phyloP scores from a whole-genome alignment of 2,113 vertebrate species.

The Theristicus caerulescens region DNA sequence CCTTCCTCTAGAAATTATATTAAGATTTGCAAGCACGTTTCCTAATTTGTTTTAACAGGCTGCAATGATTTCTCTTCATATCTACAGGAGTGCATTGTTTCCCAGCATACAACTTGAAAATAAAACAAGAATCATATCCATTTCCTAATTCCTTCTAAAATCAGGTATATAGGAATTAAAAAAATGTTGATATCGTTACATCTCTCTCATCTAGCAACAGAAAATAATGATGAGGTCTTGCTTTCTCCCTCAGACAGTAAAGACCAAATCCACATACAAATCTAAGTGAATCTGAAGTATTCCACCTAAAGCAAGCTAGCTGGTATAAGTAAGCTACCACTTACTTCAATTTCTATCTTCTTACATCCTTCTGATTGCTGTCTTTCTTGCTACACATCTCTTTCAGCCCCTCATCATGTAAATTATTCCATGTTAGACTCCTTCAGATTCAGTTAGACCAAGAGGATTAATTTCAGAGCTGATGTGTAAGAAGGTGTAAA shows the following conservation, averaged over 20 bases:
- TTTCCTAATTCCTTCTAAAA: not conserved
- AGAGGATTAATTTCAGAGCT: slow-evolving; percentile 1
- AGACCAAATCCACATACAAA: not conserved
- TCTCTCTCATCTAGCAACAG: not conserved
- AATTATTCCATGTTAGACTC: not conserved
- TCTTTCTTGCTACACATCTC: not conserved
- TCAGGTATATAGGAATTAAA: not conserved
- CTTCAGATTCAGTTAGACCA: not conserved
- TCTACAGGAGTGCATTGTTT: not conserved
- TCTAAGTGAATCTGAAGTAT: not conserved
- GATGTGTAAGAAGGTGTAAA: not conserved
- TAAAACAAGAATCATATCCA: not conserved
- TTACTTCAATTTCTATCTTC: not conserved
- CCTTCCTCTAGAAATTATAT: slow-evolving; percentile 38
- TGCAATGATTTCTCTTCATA: not conserved
- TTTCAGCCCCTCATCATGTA: not conserved
- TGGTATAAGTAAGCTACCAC: not conserved
- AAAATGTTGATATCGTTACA: not conserved
- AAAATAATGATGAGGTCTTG: not conserved
- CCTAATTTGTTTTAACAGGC: slow-evolving; percentile 31
- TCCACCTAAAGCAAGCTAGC: not conserved
- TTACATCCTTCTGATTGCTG: not conserved
- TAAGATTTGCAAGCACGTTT: slow-evolving; percentile 43
- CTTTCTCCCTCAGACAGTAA: not conserved
- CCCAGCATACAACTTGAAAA: not conserved